Conservation (phyloP, 1,140 invertebrate genomes). For the Eulimnadia texana region DNA sequence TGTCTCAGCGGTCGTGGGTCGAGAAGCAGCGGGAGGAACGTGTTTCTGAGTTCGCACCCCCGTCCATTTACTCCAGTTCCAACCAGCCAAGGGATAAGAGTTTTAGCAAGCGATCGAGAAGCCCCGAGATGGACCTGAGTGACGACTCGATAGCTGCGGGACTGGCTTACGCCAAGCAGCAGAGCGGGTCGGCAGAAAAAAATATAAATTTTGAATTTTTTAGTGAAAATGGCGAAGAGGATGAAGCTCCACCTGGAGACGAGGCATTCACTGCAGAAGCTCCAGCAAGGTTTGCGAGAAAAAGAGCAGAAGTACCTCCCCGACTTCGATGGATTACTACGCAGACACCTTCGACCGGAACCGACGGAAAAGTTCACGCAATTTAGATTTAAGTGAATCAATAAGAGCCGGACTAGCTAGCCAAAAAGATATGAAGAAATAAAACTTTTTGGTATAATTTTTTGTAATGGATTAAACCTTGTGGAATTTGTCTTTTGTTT, state of each 20-base stretch:
- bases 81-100: slow-evolving; percentile 3
- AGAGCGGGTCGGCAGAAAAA: too few relatives aligned
- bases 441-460: too few relatives aligned
- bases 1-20: slow-evolving; percentile 26
- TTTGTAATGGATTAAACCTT: too few relatives aligned
- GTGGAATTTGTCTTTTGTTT: background rate
- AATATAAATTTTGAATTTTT: too few relatives aligned
- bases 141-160: slow-evolving; percentile 6
- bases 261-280: background rate
- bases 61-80: slow-evolving; percentile 18
- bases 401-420: background rate
- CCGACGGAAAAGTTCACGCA: background rate
- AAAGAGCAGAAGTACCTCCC: slow-evolving; percentile 43
- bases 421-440: background rate
- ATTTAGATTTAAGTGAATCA: background rate
- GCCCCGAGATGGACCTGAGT: background rate
- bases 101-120: slow-evolving; percentile 11
- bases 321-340: slow-evolving; percentile 44
- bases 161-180: background rate
- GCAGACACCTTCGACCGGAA: slow-evolving; percentile 18
- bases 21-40: slow-evolving; percentile 24
- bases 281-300: slow-evolving; percentile 15
- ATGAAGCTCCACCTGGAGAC: slow-evolving; percentile 5
- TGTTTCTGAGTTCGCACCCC: slow-evolving; percentile 27
- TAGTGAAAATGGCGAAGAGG: too few relatives aligned